phyloP scores from a whole-genome alignment of 92 coral and sea anemone genomes.

The Epizoanthus fatuus region DNA sequence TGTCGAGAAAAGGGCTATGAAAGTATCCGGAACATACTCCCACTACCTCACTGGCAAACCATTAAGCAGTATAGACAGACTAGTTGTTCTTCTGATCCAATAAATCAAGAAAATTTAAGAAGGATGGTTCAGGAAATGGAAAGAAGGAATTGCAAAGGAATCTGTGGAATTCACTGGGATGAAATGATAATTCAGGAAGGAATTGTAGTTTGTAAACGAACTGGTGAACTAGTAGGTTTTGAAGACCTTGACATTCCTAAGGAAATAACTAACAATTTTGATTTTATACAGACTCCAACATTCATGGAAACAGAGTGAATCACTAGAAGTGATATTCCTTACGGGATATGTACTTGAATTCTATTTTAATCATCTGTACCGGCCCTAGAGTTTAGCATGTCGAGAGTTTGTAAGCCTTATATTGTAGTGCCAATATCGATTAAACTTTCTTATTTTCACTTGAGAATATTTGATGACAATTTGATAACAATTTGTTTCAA shows the following conservation, averaged over 20 bases:
- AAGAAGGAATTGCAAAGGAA: constrained; percentile 57
- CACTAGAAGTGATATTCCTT: too few relatives aligned
- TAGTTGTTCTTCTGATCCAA: constrained; percentile 33
- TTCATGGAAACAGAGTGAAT: too few relatives aligned
- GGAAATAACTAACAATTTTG: neutral
- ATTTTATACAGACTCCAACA: neutral
- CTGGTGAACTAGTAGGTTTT: constrained; percentile 72
- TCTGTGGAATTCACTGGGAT: constrained; percentile 75
- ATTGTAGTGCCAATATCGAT: too few relatives aligned
- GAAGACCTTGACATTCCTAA: constrained; percentile 32
- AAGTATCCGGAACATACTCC: constrained; percentile 36
- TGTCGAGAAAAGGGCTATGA: too few relatives aligned
- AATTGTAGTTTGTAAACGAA: constrained; percentile 59
- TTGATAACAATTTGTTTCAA: too few relatives aligned
- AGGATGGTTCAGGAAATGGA: constrained; percentile 63
- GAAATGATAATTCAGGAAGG: constrained; percentile 67
- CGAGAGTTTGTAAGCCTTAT: too few relatives aligned
- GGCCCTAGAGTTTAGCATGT: too few relatives aligned
- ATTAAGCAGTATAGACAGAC: constrained; percentile 64
- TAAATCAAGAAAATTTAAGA: constrained; percentile 45
- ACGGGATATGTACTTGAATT: too few relatives aligned
- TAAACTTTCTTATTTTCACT: too few relatives aligned
- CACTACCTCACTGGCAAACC: constrained; percentile 64
- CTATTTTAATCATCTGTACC: too few relatives aligned
- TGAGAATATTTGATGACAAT: too few relatives aligned